phyloP scores from a whole-genome alignment of 2,113 vertebrate species.

The Rhodinocichla rosea region DNA sequence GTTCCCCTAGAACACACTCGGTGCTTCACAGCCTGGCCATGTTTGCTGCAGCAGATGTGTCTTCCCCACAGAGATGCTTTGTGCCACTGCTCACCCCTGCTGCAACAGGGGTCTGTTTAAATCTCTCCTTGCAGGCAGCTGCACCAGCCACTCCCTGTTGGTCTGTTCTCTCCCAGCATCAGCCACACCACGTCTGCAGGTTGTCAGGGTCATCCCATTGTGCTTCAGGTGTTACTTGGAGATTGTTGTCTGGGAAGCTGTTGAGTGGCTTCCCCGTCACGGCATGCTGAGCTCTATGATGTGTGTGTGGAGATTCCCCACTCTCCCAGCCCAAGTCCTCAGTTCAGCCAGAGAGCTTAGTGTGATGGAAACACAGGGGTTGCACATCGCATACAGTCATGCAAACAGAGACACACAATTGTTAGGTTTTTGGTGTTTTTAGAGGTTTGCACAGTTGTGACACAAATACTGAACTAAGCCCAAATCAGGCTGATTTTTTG shows the following conservation, averaged over 20 bases:
- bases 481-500: neutral
- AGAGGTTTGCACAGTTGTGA: neutral
- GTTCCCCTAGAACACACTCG: neutral
- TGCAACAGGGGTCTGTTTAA: neutral
- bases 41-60: neutral
- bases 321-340: neutral
- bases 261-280: neutral
- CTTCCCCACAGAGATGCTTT: neutral
- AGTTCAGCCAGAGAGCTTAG: neutral
- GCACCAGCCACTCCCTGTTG: neutral
- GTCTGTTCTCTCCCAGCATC: neutral
- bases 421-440: neutral
- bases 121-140: neutral
- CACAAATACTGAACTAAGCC: neutral
- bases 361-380: neutral
- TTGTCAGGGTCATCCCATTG: neutral
- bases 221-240: neutral
- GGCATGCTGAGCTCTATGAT: accelerated
- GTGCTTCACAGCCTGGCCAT: neutral
- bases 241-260: neutral
- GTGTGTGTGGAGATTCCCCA: neutral
- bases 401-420: neutral
- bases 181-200: neutral
- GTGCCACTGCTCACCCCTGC: neutral
- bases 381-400: neutral